Percentiles rank a stretch among this genome's conserved stretches.
phyloP scores from a whole-genome alignment of 2,888 invertebrate species.

The Phalera bucephala region DNA sequence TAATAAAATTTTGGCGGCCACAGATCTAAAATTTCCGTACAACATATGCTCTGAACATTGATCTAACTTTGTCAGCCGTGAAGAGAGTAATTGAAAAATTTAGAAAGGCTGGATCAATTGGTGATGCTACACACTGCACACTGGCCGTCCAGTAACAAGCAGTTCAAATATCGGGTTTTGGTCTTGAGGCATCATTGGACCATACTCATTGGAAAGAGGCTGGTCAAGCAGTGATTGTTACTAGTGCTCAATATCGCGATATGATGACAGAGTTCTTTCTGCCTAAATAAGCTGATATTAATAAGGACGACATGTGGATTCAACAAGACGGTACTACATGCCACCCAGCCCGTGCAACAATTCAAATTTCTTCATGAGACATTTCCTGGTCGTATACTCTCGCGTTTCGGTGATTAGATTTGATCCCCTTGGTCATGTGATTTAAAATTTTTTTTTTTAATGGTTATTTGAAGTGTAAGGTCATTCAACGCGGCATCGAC shows the following conservation, averaged over 20 bases:
- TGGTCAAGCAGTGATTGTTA: constrained; percentile 9
- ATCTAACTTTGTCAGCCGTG: no score
- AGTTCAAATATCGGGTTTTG: no score
- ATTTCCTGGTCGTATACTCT: background rate
- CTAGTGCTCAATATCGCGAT: constrained; percentile 14
- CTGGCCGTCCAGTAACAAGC: no score
- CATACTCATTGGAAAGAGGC: constrained; percentile 2
- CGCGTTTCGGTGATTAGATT: constrained; percentile 2
- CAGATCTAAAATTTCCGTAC: no score
- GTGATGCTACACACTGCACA: no score
- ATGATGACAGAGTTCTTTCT: constrained; percentile 4
- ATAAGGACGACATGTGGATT: constrained; percentile 1
- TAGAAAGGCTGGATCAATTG: no score
- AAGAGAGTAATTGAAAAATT: no score
- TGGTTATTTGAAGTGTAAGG: no score
- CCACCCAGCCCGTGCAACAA: background rate
- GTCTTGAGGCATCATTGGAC: background rate
- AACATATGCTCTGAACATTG: no score
- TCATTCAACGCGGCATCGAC: no score
- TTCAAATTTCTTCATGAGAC: background rate
- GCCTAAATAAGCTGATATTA: constrained; percentile 2
- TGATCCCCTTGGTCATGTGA: constrained; percentile 4
- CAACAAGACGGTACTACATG: constrained; percentile 3
- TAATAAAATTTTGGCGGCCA: no score
- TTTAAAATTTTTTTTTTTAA: constrained; percentile 2